Base-by-base conservation (phyloP, 2,797 vertebrate genomes). In the Propithecus perrieri region DNA sequence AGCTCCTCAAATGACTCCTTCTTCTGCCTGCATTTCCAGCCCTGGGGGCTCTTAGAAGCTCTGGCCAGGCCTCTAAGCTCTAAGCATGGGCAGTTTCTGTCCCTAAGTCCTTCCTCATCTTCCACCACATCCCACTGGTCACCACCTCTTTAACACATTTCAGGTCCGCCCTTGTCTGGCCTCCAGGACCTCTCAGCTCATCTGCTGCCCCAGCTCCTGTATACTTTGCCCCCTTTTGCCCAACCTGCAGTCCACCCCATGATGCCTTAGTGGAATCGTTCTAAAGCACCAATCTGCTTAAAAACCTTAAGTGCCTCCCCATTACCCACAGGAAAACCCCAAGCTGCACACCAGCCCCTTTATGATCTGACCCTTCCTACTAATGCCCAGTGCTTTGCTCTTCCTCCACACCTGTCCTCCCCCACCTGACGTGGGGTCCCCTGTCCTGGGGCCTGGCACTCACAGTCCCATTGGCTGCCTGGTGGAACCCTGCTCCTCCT, bases 61-160 rank as follows among this genome's bases (percentile, higher is more conserved):
- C 53, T 4, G 28, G 33, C 46, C n/a, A 1, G 22, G 3, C 78
- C 48, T n/a, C 4, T 38, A 65, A 67, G 63, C 38, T n/a, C 46
- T 3, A 61, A 18, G 20, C 35, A 0, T 1, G 33, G 24, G 26
- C 5, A 5, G 14, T 12, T 53, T 48, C 4, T 8, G 2, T 30
- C 48, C 48, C 33, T 13, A 48, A 11, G 8, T 14, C 18, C n/a
- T 24, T 61, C 75, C 59, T n/a, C 28, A 15, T 28, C 79, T 20
- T 24, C 4, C 0, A 0, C 38, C 61, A 2, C 24, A 61, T 59
- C 22, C 50, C 10, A 8, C 30, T 1, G 14, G 33, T 30, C 67
- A 18, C 46, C 2, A 0, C 24, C 7, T 22, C 38, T 79, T 26
- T 17, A 35, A 12, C 4, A 1, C 35, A 8, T 7, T 2, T 46